Evolutionary conservation across 2,113 vertebrate genomes (phyloP).

Genomic region (Oreochromis spilurus): DNA sequence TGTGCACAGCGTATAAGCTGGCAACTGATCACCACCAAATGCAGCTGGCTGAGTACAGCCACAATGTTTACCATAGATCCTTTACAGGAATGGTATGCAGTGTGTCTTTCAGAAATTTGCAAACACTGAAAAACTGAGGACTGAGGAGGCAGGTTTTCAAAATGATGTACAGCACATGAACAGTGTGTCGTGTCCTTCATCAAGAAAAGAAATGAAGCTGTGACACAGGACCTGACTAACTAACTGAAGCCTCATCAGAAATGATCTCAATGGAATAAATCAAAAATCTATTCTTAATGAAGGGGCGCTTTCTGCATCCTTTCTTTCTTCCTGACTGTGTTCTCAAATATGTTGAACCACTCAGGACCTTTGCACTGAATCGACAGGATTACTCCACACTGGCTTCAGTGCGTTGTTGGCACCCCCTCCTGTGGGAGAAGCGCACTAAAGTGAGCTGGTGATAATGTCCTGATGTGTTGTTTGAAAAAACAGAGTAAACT

Average conservation of each 20-base stretch:
- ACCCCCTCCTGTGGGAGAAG: slow-evolving; percentile 28
- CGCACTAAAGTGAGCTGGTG: not conserved
- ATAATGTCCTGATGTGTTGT: not conserved
- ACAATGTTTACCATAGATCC: not conserved
- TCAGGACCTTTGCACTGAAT: slow-evolving; percentile 17
- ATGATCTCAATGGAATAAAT: not conserved
- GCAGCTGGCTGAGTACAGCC: not conserved
- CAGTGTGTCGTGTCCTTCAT: not conserved
- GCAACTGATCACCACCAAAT: not conserved
- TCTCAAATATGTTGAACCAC: slow-evolving; percentile 39
- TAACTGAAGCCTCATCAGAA: not conserved
- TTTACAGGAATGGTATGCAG: not conserved
- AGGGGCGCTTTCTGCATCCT: not conserved
- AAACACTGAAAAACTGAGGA: not conserved
- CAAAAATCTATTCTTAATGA: not conserved
- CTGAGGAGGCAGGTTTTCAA: not conserved
- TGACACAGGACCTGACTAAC: not conserved
- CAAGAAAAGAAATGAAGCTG: not conserved
- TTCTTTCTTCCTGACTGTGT: not conserved
- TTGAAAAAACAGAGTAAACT: not conserved
- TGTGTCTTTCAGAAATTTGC: not conserved
- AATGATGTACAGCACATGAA: not conserved
- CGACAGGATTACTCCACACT: not conserved
- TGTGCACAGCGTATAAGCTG: not conserved
- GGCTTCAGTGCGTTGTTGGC: not conserved